Conservation (phyloP, 1,140 invertebrate genomes). For the Drosophila leontia region DNA sequence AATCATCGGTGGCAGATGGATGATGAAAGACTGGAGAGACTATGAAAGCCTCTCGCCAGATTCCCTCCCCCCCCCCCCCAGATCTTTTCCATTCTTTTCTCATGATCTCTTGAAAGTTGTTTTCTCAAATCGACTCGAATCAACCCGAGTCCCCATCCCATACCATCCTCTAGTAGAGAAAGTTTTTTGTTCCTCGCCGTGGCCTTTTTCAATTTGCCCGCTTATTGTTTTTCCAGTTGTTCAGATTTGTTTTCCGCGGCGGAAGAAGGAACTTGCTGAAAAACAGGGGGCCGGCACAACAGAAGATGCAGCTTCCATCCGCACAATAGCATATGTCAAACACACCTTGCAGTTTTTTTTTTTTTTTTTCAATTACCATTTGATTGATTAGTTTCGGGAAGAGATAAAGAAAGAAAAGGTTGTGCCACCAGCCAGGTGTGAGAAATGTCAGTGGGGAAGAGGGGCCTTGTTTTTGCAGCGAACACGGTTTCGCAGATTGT, state of each 20-base stretch:
- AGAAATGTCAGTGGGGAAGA: constrained; percentile 16
- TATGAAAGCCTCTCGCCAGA: neutral
- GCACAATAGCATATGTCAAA: constrained; percentile 9
- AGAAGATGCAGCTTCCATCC: constrained; percentile 26
- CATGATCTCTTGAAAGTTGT: constrained; percentile 45
- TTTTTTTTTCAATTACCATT: constrained; percentile 48
- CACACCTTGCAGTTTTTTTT: constrained; percentile 34
- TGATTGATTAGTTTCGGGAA: constrained; percentile 31
- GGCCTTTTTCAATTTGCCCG: constrained; percentile 37
- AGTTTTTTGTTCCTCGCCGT: constrained; percentile 34
- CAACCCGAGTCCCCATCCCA: neutral
- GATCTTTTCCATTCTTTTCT: constrained; percentile 38
- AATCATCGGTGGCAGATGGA: constrained; percentile 16
- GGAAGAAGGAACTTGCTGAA: constrained; percentile 36
- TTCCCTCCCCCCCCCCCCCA: neutral
- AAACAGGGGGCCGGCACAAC: neutral
- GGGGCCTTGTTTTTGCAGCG: constrained; percentile 1
- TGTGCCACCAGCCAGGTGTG: constrained; percentile 8
- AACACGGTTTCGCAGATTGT: neutral
- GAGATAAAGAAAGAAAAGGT: constrained; percentile 9
- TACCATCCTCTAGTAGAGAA: constrained; percentile 30
- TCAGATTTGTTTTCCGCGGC: constrained; percentile 29
- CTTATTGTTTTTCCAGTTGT: constrained; percentile 30
- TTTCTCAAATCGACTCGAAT: constrained; percentile 38
- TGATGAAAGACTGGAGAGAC: constrained; percentile 25